Evolutionary conservation across 1,140 invertebrate species (phyloP), one percentile per base, ranked within the genome.

Genomic region (Tetragnatha versicolor): DNA sequence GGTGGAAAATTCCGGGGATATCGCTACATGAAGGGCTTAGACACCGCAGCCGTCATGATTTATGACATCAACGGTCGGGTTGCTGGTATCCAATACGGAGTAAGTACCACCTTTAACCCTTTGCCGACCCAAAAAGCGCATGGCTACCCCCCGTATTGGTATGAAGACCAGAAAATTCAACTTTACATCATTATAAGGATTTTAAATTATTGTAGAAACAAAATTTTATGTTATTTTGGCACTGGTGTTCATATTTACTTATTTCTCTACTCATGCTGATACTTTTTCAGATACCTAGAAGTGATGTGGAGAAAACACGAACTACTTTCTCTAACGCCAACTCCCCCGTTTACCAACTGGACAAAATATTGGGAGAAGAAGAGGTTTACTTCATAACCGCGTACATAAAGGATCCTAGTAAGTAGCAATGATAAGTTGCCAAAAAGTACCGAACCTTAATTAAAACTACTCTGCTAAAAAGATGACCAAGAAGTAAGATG

Each of bases 61-160:
- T 86, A 82, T 79, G 85, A 85, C 51, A 69, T 70, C 2, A 83
- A 85, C 55, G 85, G 85, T 10, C 83, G 83, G 79, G 84, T 86
- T 45, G 85, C 85, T 47, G 85, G 85, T 17, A 84, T 85, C 12
- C 83, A 85, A 80, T 60, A 82, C 10, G 84, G 82, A 39, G 84
- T 85, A 82, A 79, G 82, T 70, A 20, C 0, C 10, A 65, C n/a
- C 27, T 10, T 45, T 45, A 45, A n/a, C n/a, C n/a, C n/a, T n/a
- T n/a, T n/a, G n/a, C n/a, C n/a, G n/a, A n/a, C n/a, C n/a, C n/a
- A n/a, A n/a, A n/a, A n/a, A n/a, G n/a, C n/a, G n/a, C n/a, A n/a
- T n/a, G n/a, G n/a, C n/a, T n/a, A n/a, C n/a, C n/a, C n/a, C n/a
- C n/a, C n/a, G n/a, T n/a, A n/a, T n/a, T n/a, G n/a, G n/a, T n/a